Conservation (phyloP, 1,140 invertebrate genomes). For the Elymnias hypermnestra region DNA sequence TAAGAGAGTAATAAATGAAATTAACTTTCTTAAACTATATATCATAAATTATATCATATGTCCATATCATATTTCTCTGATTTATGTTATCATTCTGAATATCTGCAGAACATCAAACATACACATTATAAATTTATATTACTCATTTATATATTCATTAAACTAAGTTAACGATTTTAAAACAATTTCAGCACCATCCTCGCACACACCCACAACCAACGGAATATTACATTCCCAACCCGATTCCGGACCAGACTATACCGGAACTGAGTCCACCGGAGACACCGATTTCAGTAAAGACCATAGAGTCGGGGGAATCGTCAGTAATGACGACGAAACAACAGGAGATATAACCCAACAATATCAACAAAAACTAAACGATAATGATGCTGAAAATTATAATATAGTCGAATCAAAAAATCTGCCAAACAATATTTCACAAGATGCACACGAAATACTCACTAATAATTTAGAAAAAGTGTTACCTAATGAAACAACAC, state of each 20-base stretch:
- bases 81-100: no score
- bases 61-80: no score
- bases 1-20: no score
- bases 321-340: slow-evolving; percentile 20
- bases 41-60: no score
- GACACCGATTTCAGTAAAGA: slow-evolving; percentile 39
- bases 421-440: not conserved
- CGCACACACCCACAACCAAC: slow-evolving; percentile 49
- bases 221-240: slow-evolving; percentile 44
- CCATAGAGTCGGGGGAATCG: slow-evolving; percentile 21
- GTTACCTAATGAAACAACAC: slow-evolving; percentile 20
- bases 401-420: slow-evolving; percentile 2
- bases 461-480: slow-evolving; percentile 5
- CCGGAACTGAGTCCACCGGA: slow-evolving; percentile 59
- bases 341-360: slow-evolving; percentile 8
- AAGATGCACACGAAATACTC: not conserved
- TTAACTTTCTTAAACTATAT: no score
- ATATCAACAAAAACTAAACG: slow-evolving; percentile 4
- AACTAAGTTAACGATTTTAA: no score
- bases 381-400: not conserved
- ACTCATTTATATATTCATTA: no score
- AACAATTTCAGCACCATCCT: slow-evolving; percentile 58
- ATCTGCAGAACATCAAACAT: no score
- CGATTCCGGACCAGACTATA: slow-evolving; percentile 54
- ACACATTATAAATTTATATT: no score